These are phyloP conservation scores for Cetonia aurata DNA, from an alignment of 2,888 invertebrate species.

Conservation along the genomic window DNA sequence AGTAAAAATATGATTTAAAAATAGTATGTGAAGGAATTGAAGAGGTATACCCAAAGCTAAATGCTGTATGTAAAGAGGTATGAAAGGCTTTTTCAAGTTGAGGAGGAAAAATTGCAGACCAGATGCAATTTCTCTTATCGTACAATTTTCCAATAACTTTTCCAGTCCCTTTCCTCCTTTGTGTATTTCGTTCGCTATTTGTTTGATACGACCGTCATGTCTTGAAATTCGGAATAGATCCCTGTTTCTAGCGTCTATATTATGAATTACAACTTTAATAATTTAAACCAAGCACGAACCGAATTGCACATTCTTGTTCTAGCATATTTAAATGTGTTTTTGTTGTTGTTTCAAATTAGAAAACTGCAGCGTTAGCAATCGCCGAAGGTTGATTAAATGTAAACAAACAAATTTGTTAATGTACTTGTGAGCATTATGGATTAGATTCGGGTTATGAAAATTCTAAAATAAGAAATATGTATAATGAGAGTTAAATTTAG, in stretches of 20 bases:
- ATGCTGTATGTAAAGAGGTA: slow-evolving; percentile 66
- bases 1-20: not conserved
- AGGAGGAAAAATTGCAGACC: slow-evolving; percentile 65
- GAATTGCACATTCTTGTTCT: slow-evolving; percentile 1
- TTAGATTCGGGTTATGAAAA: too few relatives aligned
- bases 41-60: slow-evolving; percentile 64
- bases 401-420: too few relatives aligned
- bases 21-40: not conserved
- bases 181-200: slow-evolving; percentile 53
- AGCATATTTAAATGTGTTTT: slow-evolving; percentile 9
- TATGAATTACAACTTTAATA: slow-evolving; percentile 1
- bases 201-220: slow-evolving; percentile 51
- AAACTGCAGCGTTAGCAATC: too few relatives aligned
- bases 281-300: not conserved
- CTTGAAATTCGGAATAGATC: slow-evolving; percentile 61
- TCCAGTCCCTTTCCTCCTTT: slow-evolving; percentile 53
- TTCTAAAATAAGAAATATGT: too few relatives aligned
- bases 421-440: too few relatives aligned
- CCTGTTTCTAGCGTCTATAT: slow-evolving; percentile 56
- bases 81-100: slow-evolving; percentile 64
- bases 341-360: too few relatives aligned
- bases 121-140: slow-evolving; percentile 65
- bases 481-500: too few relatives aligned
- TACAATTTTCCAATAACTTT: slow-evolving; percentile 59
- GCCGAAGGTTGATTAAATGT: too few relatives aligned